Base-by-base conservation (phyloP, 2,888 invertebrate species). In the Watsonalla binaria region DNA sequence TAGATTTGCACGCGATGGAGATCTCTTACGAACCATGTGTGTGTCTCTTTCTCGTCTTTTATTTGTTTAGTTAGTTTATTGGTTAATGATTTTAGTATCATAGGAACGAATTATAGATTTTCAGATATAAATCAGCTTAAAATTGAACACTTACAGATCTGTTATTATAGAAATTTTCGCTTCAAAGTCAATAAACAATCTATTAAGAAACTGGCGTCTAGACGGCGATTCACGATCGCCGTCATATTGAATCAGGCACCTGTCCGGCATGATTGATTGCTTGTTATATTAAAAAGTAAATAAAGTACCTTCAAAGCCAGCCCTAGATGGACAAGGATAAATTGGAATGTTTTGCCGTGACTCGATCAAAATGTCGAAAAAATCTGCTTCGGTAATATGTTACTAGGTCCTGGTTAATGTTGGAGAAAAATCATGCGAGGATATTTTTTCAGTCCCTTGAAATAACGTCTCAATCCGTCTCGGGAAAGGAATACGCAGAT, bases 261-360 rank as follows among this genome's bases (percentile, higher is more conserved):
- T 81, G 82, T 80, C 82, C 61, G 56, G 51, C 9, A 46, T 86
- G 88, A 89, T 88, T 80, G 83, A 87, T 87, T 78, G 73, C 78
- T 60, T 49, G 63, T 66, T 74, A 83, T 84, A 86, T 87, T 84
- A 84, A 79, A 80, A 80, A 82, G 75, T 79, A 82, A 84, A 87
- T 84, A 74, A 84, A 84, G 81, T 80, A 71, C 72, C 72, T 77
- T 77, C 80, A 77, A 77, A 80, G 75, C 70, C 72, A 72, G 66
- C 74, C 70, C 70, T 65, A 66, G 62, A 66, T 71, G 70, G 74
- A 68, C 68, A 66, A 60, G 66, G 70, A 71, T 70, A 78, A 78
- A 75, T 72, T 61, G 54, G 61, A 70, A 71, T 70, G 70, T 76
- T 72, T 60, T 62, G 61, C 50, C 72, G 70, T 76, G 76, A 79